phyloP scores from a whole-genome alignment of 1,140 invertebrate species.

The Eumaeus atala region DNA sequence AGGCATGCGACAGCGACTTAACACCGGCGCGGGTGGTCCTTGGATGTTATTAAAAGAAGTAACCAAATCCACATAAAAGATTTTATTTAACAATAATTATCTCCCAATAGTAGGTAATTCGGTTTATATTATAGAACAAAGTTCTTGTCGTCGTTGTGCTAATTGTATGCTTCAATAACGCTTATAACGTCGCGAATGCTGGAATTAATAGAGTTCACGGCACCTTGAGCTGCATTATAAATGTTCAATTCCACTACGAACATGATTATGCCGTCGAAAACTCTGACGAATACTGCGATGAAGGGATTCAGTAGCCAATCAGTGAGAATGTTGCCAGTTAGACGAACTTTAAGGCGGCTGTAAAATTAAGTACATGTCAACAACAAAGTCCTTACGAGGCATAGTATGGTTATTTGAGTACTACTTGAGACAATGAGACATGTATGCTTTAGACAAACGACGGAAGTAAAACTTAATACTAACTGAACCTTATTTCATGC shows the following conservation, averaged over 20 bases:
- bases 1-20: no score
- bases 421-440: no score
- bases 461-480: no score
- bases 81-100: background rate
- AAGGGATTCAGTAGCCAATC: conserved; percentile 69
- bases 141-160: background rate
- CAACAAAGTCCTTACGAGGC: no score
- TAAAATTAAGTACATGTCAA: conserved; percentile 25
- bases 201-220: conserved; percentile 28
- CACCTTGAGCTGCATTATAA: conserved; percentile 29
- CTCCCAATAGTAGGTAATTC: no score
- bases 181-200: conserved; percentile 23
- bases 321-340: conserved; percentile 62
- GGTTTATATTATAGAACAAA: background rate
- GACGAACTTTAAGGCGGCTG: conserved; percentile 55
- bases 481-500: no score
- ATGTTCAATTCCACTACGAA: conserved; percentile 52
- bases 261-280: conserved; percentile 65
- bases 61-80: no score
- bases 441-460: no score
- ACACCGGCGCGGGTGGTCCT: no score
- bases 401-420: background rate
- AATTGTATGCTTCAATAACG: conserved; percentile 25
- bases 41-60: no score
- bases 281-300: conserved; percentile 45